phyloP scores from a whole-genome alignment of 2,888 invertebrate genomes.

The Acleris cristana region DNA sequence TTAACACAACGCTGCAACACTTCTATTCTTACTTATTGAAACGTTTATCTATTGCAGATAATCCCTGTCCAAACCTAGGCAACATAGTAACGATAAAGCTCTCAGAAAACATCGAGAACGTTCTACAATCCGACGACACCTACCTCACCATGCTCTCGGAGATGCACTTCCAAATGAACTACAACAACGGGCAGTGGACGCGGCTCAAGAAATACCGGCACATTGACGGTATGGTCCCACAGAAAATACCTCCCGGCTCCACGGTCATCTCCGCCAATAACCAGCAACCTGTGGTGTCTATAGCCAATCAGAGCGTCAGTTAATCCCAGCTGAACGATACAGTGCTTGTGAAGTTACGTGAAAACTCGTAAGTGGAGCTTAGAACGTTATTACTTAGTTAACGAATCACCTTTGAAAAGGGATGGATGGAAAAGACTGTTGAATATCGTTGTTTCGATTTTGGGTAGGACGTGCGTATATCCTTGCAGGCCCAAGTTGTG shows the following conservation, averaged over 20 bases:
- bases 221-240: conserved; percentile 84
- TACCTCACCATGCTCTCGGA: conserved; percentile 92
- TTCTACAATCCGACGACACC: conserved; percentile 93
- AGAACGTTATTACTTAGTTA: neutral
- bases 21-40: too few species aligned
- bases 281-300: conserved; percentile 73
- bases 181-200: conserved; percentile 99
- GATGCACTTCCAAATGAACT: conserved; percentile 99
- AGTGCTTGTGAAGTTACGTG: neutral
- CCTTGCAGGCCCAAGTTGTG: too few species aligned
- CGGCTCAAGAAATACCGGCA: conserved; percentile 93
- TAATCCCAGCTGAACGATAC: conserved; percentile 44
- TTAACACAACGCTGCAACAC: too few species aligned
- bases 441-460: too few species aligned
- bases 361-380: neutral
- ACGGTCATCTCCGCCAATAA: conserved; percentile 72
- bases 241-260: conserved; percentile 75
- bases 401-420: too few species aligned
- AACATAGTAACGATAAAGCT: conserved; percentile 98
- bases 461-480: too few species aligned
- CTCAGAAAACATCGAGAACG: conserved; percentile 95
- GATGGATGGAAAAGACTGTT: too few species aligned
- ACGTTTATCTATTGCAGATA: conserved; percentile 84
- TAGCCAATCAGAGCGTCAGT: conserved; percentile 75
- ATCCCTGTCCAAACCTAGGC: conserved; percentile 98